Evolutionary conservation across 2,797 vertebrate species (phyloP).

Genomic region (Bucorvus abyssinicus): DNA sequence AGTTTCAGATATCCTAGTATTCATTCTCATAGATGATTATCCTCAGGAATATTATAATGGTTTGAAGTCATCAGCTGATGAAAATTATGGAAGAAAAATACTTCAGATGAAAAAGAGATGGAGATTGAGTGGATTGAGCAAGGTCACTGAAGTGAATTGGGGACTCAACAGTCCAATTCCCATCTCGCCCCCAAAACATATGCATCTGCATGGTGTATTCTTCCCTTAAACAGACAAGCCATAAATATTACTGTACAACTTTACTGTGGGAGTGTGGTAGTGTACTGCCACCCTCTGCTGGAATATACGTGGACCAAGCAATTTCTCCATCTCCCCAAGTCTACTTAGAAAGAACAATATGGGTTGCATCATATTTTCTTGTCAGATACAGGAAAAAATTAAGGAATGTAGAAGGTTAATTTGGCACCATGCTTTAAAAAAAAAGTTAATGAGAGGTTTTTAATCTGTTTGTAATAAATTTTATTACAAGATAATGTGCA

Average conservation of each 20-base stretch:
- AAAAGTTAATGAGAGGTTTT: accelerated
- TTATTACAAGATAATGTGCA: not conserved
- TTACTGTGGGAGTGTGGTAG: not conserved
- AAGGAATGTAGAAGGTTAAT: not conserved
- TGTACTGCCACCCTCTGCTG: conserved; percentile 54
- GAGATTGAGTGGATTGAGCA: not conserved
- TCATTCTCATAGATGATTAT: not conserved
- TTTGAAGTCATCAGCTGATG: not conserved
- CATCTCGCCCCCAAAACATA: not conserved
- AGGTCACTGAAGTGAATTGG: not conserved
- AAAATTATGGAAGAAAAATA: not conserved
- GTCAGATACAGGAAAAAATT: not conserved
- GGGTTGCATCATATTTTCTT: not conserved
- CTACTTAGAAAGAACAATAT: not conserved
- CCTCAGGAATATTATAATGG: not conserved
- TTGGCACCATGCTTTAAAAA: not conserved
- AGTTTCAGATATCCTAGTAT: not conserved
- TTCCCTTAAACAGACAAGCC: not conserved
- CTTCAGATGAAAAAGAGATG: conserved; percentile 4
- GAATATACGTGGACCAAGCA: not conserved
- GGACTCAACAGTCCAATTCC: not conserved
- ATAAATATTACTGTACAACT: not conserved
- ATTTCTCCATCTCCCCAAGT: not conserved
- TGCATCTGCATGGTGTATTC: not conserved
- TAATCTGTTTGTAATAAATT: not conserved